Percentiles rank a stretch among this genome's conserved stretches.
These are phyloP conservation scores for Eulithis testata DNA, from an alignment of 2,888 invertebrate species.

Conservation along the genomic window DNA sequence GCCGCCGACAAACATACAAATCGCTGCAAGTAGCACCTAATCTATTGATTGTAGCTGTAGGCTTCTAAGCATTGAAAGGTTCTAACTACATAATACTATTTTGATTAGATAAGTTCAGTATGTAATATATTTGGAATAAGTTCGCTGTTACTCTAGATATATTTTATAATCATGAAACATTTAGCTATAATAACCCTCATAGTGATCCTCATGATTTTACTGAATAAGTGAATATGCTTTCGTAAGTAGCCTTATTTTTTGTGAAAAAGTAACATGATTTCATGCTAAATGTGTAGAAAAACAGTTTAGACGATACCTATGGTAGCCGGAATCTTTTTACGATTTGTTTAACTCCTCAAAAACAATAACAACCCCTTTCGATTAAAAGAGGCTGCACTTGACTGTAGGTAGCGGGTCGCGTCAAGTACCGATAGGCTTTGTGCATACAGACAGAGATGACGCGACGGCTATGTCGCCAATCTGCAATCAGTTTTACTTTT, in stretches of 20 bases:
- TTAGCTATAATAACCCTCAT: too few relatives aligned
- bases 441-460: conserved; percentile 47
- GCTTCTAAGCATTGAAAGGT: too few relatives aligned
- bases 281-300: neutral
- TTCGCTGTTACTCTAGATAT: too few relatives aligned
- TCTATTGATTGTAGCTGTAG: conserved; percentile 1
- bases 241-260: neutral
- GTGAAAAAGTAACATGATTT: neutral
- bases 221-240: neutral
- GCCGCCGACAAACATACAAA: conserved; percentile 23
- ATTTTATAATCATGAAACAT: too few relatives aligned
- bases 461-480: conserved; percentile 54
- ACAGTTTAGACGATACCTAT: too few relatives aligned
- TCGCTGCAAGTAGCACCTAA: conserved; percentile 6
- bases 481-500: conserved; percentile 22
- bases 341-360: conserved; percentile 26
- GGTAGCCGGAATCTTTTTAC: too few relatives aligned
- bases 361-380: conserved; percentile 63
- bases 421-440: conserved; percentile 62
- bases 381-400: conserved; percentile 59
- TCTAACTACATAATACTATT: too few relatives aligned
- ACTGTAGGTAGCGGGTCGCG: conserved; percentile 54
- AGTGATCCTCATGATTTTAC: neutral
- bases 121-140: too few relatives aligned
- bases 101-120: too few relatives aligned